Conservation (phyloP, 2,888 invertebrate species). For the Vanessa cardui region DNA sequence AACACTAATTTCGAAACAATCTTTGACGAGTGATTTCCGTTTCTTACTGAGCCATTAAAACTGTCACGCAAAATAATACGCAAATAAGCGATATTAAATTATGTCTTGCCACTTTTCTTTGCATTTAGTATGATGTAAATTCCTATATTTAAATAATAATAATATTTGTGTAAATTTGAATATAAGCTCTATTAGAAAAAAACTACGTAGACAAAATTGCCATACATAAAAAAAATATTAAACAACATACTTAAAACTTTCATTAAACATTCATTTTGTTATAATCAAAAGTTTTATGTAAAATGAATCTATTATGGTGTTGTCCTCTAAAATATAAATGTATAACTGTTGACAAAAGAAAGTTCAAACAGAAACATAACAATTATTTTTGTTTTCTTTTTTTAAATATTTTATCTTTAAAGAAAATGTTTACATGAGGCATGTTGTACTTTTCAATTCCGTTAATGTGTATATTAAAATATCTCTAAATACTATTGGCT, state of each 20-base stretch:
- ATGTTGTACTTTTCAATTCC: too few species aligned
- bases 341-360: too few species aligned
- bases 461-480: too few species aligned
- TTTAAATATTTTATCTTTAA: too few species aligned
- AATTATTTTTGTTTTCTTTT: too few species aligned
- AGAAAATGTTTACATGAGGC: too few species aligned
- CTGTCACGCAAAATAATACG: neutral
- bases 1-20: neutral
- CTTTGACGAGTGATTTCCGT: neutral
- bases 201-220: conserved; percentile 38
- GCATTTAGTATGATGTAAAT: conserved; percentile 59
- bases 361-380: too few species aligned
- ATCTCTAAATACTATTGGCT: too few species aligned
- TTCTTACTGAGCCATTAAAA: neutral
- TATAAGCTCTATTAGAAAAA: conserved; percentile 27
- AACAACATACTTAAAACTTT: neutral
- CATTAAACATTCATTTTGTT: neutral
- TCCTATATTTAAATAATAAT: conserved; percentile 16
- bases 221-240: conserved; percentile 4
- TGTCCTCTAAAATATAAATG: too few species aligned
- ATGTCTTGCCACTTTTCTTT: conserved; percentile 67
- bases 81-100: conserved; percentile 35
- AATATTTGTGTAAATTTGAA: too few species aligned
- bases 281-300: too few species aligned
- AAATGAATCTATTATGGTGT: too few species aligned